Evolutionary conservation across 2,113 vertebrate genomes (phyloP).

Genomic region (Ancistrus triradiatus): DNA sequence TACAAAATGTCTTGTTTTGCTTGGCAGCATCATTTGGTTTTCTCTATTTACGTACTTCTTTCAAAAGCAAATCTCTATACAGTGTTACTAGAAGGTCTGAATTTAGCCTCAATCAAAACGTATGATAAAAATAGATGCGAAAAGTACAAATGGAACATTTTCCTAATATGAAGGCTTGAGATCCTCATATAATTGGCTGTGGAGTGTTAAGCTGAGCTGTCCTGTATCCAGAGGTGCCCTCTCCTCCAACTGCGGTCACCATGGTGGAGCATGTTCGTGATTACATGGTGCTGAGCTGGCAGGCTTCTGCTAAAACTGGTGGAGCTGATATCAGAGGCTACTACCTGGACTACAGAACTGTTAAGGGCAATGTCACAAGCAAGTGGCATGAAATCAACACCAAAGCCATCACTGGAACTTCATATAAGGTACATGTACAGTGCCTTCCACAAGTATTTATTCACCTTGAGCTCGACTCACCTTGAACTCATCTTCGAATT

Average conservation of each 20-base stretch:
- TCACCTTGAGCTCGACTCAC: too few species aligned
- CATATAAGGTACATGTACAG: constrained; percentile 82
- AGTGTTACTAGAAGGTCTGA: neutral
- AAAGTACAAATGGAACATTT: neutral
- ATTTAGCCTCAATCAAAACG: neutral
- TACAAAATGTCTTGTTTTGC: neutral
- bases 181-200: neutral
- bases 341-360: constrained; percentile 88
- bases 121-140: neutral
- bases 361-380: constrained; percentile 72
- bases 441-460: neutral
- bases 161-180: too few species aligned
- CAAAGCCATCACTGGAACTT: constrained; percentile 76
- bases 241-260: constrained; percentile 74
- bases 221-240: constrained; percentile 72
- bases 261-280: constrained; percentile 83
- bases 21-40: constrained; percentile 3
- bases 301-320: constrained; percentile 71
- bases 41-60: neutral
- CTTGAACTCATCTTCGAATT: too few species aligned
- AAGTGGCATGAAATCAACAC: constrained; percentile 89
- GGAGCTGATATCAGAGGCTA: constrained; percentile 88
- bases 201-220: constrained; percentile 2
- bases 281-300: constrained; percentile 89
- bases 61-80: neutral